Base-by-base conservation (phyloP, 1,140 invertebrate genomes). In the Megalonaias nervosa region DNA sequence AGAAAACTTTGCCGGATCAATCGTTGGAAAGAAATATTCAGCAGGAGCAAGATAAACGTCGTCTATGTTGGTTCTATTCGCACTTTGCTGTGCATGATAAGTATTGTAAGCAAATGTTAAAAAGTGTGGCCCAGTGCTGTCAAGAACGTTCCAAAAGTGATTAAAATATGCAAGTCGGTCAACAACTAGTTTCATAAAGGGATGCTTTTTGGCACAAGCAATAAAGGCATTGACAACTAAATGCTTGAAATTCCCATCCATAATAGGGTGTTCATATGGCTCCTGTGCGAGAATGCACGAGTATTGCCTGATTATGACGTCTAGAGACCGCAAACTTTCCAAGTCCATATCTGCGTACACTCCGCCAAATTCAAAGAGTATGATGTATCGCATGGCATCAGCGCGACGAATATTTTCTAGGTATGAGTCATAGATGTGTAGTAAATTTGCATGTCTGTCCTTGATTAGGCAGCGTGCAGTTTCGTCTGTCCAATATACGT, bases 401-500 rank as follows among this genome's bases (percentile, higher is more conserved):
- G 88, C 87, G n/a, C 84, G 74, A 57, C 82, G 80, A 38, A 89
- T 87, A 31, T 80, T 74, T 61, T 84, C 74, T 17, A 72, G n/a
- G 71, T 89, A 89, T 19, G 62, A 70, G 67, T 87, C 82, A 78
- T 80, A 89, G 17, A 81, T 67, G 6, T 62, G 67, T 21, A 89
- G 74, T 58, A 86, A 81, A 62, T 75, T 26, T 19, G 85, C 76
- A 71, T 85, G 84, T 62, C 80, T 80, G 15, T 84, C 80, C 13
- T 71, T 62, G 48, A 89, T 81, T 0, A 89, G 61, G 57, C 80
- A 21, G 26, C 83, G 65, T 14, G 83, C 84, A 77, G 79, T 82
- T 12, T 82, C 82, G 65, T 86, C 83, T 21, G 88, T 89, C 88
- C 88, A 89, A 23, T 88, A 82, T 83, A 84, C 86, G 68, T 88